Evolutionary conservation across 2,888 invertebrate species (phyloP), one percentile per base, ranked within the genome.

Genomic region (Heliconius aoede): DNA sequence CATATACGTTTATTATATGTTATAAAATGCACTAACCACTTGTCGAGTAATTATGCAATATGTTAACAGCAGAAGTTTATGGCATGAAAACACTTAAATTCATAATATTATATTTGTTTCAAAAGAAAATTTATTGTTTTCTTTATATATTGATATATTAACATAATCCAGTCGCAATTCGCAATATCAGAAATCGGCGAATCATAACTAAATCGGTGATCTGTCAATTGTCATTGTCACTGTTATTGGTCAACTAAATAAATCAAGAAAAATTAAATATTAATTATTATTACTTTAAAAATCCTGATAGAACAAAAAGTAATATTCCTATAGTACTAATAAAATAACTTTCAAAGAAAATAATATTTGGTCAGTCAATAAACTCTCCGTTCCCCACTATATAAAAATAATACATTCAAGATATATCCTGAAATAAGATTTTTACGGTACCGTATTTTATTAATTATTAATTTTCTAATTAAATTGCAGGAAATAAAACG

Each of bases 31-130:
- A 78, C 78, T 74, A 61, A 76, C 78, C 72, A 72, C 65, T 78
- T 65, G 58, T 36, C 71, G 62, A 46, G 65, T 72, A 68, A 62
- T 61, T 72, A 78, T 68, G 74, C 76, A 76, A 78, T 72, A 76
- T 21, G 76, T 40, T 68, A 74, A 62, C 58, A 40, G 26, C 7
- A 75, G 30, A n/a, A 61, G 2, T 36, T 60, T 75, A 77, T 55
- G 58, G 62, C 74, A 79, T 77, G 55, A 60, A 76, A 58, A 55
- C 55, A 69, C 28, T 69, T 69, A 30, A 24, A n/a, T 55, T 24
- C 5, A 55, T 55, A 30, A 55, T 69, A 55, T 69, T 8, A 28
- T 30, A 13, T 11, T 5, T 13, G 11, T 28, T 51, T 21, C 7
- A 51, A 5, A 46, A 13, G 28, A 69, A 30, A 28, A 64, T 58